A percentile compares a stretch with the other conserved stretches of the same genome.
Evolutionary conservation across 2,888 invertebrate genomes (phyloP).

Genomic region (Trissonchulus sp.): DNA sequence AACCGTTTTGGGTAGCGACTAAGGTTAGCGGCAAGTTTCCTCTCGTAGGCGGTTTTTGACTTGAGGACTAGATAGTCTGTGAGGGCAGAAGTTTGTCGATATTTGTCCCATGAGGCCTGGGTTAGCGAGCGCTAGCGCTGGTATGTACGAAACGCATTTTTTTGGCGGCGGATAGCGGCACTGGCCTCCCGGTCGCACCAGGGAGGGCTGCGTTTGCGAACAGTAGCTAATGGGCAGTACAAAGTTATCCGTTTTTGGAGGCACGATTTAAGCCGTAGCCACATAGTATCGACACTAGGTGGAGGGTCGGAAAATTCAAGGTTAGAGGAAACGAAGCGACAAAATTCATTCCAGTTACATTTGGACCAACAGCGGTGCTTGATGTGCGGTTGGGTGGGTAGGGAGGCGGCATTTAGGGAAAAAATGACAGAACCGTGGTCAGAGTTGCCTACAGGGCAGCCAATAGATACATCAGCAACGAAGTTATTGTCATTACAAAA

Average conservation of each 20-base stretch:
- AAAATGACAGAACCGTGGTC: not conserved
- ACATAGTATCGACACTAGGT: no score
- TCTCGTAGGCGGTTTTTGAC: not conserved
- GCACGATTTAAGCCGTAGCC: no score
- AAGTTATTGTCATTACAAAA: not conserved
- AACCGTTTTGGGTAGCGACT: not conserved
- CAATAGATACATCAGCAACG: not conserved
- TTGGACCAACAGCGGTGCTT: no score
- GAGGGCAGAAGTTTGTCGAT: not conserved
- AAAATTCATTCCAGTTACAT: no score
- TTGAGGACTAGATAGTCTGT: not conserved
- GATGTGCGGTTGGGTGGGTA: no score
- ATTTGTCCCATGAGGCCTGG: not conserved
- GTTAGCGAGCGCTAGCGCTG: not conserved
- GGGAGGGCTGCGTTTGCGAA: not conserved
- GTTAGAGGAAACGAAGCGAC: no score
- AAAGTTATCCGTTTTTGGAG: no score
- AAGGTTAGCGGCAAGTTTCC: slow-evolving; percentile 1
- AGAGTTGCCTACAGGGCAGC: not conserved
- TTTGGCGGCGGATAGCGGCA: not conserved
- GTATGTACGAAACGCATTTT: slow-evolving; percentile 1
- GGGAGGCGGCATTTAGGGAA: no score
- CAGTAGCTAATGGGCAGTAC: not conserved
- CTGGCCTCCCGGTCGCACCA: not conserved
- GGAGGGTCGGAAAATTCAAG: no score